Base-by-base conservation (phyloP, 2,888 invertebrate genomes). In the Electrophaes corylata region DNA sequence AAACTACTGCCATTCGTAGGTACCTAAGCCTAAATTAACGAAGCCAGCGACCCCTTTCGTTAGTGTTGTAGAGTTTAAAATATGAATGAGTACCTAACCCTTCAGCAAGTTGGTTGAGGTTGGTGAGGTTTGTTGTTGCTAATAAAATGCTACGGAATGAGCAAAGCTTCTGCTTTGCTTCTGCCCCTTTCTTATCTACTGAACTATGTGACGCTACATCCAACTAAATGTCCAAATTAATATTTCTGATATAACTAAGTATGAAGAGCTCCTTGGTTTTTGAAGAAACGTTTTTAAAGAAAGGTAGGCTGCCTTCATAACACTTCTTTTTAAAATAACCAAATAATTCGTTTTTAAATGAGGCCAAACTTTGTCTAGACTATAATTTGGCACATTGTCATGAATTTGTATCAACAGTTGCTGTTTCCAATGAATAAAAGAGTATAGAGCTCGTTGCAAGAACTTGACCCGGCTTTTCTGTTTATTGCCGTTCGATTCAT, bases 31-130 rank as follows among this genome's bases (percentile, higher is more conserved):
- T 62, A 61, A 64, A 68, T 68, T 67, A 62, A 65, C 60, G 62
- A 54, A 67, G 60, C n/a, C 12, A n/a, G 60, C 71, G 64, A 68
- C 64, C 66, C 60, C 64, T 67, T 69, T 71, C 52, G 41, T 60
- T 39, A n/a, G 54, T 37, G 26, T 59, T 49, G 48, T 51, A 51
- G 51, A 56, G 57, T 54, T 57, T 50, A 33, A 43, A 45, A 50
- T 37, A 49, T 50, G 43, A 45, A 46, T 40, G 52, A 48, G 40
- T 57, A 18, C 39, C 39, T 40, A 5, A 16, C 35, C 23, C 11
- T 39, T 16, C 23, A 29, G 23, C 39, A 14, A 10, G 19, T 37
- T 14, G 18, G 14, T 33, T 18, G 10, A 11, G 18, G 39, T 11
- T 18, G 4, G 10, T 6, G n/a, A 19, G 19, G 40, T 40, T 39